phyloP scores from a whole-genome alignment of 2,797 vertebrate genomes.

The Echeneis naucrates region DNA sequence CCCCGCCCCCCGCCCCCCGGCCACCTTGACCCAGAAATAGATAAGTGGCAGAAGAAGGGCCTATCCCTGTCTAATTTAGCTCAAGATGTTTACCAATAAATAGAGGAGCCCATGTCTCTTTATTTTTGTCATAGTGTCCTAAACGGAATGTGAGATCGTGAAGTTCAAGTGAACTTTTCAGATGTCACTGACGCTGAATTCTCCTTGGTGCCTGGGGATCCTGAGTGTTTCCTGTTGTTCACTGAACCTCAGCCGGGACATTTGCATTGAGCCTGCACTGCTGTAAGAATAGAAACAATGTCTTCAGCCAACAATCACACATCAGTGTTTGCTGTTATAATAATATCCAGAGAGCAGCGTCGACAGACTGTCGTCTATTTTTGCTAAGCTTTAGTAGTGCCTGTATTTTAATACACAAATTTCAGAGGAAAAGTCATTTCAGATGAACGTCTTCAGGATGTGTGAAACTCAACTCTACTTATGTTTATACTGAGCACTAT shows the following conservation, averaged over 20 bases:
- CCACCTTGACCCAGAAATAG: too few relatives aligned
- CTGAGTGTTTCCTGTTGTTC: slow-evolving; percentile 8
- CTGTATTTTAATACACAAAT: slow-evolving; percentile 71
- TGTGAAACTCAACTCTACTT: slow-evolving; percentile 55
- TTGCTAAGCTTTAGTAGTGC: slow-evolving; percentile 65
- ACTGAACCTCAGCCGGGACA: slow-evolving; percentile 5
- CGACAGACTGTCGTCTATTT: slow-evolving; percentile 76
- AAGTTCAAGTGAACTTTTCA: neutral
- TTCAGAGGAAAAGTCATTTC: slow-evolving; percentile 37
- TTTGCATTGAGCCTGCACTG: slow-evolving; percentile 16
- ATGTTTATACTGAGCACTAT: slow-evolving; percentile 83
- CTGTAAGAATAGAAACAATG: slow-evolving; percentile 20
- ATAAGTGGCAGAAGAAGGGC: too few relatives aligned
- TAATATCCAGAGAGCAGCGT: slow-evolving; percentile 27
- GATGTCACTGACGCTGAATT: neutral
- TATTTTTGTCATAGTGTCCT: neutral
- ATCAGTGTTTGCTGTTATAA: slow-evolving; percentile 38
- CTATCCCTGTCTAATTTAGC: neutral
- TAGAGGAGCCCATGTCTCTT: neutral
- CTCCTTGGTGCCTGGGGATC: neutral
- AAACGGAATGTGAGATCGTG: neutral
- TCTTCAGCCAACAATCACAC: slow-evolving; percentile 28
- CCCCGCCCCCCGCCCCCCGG: too few relatives aligned
- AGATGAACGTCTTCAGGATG: slow-evolving; percentile 47
- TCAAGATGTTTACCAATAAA: neutral